Base-by-base conservation (phyloP, 1,140 invertebrate species). In the Bombus pascuorum region DNA sequence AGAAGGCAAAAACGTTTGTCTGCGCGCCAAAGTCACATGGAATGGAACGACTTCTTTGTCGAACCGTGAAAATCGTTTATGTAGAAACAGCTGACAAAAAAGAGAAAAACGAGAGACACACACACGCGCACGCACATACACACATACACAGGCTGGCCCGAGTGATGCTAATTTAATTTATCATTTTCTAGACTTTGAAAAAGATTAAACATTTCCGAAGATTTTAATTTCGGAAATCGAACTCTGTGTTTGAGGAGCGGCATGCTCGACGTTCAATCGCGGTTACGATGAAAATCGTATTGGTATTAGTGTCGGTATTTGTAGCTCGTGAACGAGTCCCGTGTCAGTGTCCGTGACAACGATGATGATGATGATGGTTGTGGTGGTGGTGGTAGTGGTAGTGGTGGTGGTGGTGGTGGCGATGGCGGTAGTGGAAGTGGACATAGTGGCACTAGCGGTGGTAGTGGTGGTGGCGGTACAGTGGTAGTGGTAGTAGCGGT, bases 311-410 rank as follows among this genome's bases (percentile, higher is more conserved):
- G 13, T 15, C n/a, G 39, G 32, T 42, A 66, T 65, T 66, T 34
- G n/a, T 13, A n/a, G 28, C 76, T 39, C 34, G 59, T 37, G 59
- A 44, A 25, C 32, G 12, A 57, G 44, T 76, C 74, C 47, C 53
- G 59, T 44, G n/a, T 79, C 77, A 47, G 59, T 44, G 77, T 79
- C 42, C 39, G 18, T 42, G 59, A 44, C 22, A 42, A 39, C 44
- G 42, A 15, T 15, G 77, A 44, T n/a, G 42, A 10, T 13, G 25
- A 42, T 13, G 71, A 6, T n/a, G 39, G 22, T 34, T 22, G n/a
- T 22, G 57, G 28, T 44, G 22, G 8, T 39, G 12, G 5, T 13
- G n/a, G 13, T 76, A 8, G 39, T 32, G 15, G 15, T 28, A 3
- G 2, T 9, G 1, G 28, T 28, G 28, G 6, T n/a, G 39, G 34